These are phyloP conservation scores for Troilus luridus DNA, from an alignment of 2,888 invertebrate genomes.

Conservation along the genomic window DNA sequence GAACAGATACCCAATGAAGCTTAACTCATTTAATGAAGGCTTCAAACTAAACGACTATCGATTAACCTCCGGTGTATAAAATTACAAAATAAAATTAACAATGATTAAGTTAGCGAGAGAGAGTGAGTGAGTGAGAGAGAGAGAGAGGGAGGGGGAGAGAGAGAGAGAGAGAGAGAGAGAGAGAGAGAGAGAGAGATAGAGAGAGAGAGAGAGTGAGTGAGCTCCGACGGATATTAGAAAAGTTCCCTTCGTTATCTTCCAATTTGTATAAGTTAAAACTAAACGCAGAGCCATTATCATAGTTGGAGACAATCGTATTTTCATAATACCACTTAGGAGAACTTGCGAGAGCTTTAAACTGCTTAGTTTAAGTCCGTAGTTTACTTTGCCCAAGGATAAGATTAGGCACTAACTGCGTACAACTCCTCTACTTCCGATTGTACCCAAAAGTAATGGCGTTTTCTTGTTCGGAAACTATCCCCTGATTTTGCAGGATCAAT, in stretches of 20 bases:
- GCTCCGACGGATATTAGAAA: not conserved
- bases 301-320: not conserved
- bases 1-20: slow-evolving; percentile 3
- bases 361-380: slow-evolving; percentile 4
- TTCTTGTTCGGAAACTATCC: not conserved
- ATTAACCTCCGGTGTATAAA: slow-evolving; percentile 3
- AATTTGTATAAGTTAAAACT: slow-evolving; percentile 15
- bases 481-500: too few species aligned
- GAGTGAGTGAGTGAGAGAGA: too few species aligned
- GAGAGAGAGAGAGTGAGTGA: not conserved
- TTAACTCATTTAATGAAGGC: slow-evolving; percentile 30
- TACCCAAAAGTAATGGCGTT: not conserved
- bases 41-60: slow-evolving; percentile 2
- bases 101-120: not conserved
- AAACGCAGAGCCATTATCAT: not conserved
- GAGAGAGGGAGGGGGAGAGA: too few species aligned
- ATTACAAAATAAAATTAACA: slow-evolving; percentile 36
- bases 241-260: not conserved
- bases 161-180: too few species aligned
- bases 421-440: not conserved
- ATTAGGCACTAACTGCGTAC: not conserved
- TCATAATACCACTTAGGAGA: not conserved
- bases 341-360: not conserved
- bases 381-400: not conserved
- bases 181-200: too few species aligned